Conservation (phyloP, 2,113 vertebrate species). For the Prinia subflava region DNA sequence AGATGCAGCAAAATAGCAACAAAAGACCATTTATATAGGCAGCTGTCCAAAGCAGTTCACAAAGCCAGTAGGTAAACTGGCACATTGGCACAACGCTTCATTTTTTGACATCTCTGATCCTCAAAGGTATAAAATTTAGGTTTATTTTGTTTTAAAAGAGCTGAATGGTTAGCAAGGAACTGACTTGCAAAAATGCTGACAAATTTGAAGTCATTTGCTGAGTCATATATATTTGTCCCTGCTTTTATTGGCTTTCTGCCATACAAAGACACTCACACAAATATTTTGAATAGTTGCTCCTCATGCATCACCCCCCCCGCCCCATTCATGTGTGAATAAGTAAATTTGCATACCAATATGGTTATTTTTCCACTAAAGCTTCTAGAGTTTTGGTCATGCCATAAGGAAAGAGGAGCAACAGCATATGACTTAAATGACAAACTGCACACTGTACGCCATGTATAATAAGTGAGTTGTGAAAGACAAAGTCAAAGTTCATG, state of each 20-base stretch:
- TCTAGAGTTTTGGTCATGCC: slow-evolving; percentile 68
- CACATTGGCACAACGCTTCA: background rate
- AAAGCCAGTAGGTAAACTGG: background rate
- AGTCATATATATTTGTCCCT: slow-evolving; percentile 59
- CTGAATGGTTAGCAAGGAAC: background rate
- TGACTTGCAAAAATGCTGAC: slow-evolving; percentile 47
- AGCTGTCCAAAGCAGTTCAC: background rate
- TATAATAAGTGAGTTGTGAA: slow-evolving; percentile 68
- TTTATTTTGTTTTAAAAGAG: background rate
- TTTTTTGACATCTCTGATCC: background rate
- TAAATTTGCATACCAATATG: slow-evolving; percentile 69
- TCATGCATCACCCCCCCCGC: background rate
- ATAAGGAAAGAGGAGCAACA: slow-evolving; percentile 69
- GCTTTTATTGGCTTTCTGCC: slow-evolving; percentile 55
- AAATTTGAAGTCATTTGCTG: slow-evolving; percentile 51
- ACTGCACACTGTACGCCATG: slow-evolving; percentile 52
- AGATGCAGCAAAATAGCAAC: background rate
- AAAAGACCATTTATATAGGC: background rate
- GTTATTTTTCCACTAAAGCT: slow-evolving; percentile 67
- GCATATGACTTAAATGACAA: slow-evolving; percentile 69
- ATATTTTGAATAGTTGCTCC: slow-evolving; percentile 60
- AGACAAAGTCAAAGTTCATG: slow-evolving; percentile 65
- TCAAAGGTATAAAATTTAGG: background rate
- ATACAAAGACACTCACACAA: slow-evolving; percentile 53
- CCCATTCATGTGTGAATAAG: slow-evolving; percentile 62